Evolutionary conservation across 1,140 invertebrate genomes (phyloP).

Genomic region (Araneus ventricosus): DNA sequence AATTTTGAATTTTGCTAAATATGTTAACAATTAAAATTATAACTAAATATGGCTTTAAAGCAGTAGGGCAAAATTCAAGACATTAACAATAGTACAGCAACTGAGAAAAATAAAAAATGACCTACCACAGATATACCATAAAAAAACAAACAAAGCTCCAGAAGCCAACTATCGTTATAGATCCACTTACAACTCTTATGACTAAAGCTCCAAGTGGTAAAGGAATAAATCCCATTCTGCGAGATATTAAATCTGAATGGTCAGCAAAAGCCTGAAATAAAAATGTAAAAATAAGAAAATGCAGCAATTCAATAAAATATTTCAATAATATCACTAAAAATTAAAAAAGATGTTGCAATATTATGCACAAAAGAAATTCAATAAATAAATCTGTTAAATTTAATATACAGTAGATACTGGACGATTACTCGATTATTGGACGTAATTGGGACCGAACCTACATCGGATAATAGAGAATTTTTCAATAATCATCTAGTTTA

Average conservation of each 20-base stretch:
- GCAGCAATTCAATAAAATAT: neutral
- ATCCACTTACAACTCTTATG: constrained; percentile 88
- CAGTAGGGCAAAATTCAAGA: too few species aligned
- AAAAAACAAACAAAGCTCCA: constrained; percentile 85
- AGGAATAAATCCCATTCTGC: constrained; percentile 98
- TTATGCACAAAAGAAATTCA: neutral
- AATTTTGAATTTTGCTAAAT: too few species aligned
- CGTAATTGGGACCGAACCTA: too few species aligned
- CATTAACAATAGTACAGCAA: too few species aligned
- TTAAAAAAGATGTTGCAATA: neutral
- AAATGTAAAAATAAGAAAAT: neutral
- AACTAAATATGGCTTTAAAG: too few species aligned
- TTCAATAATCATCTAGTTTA: too few species aligned
- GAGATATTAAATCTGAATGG: constrained; percentile 96
- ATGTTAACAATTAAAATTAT: too few species aligned
- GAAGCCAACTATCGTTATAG: constrained; percentile 84
- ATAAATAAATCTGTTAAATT: too few species aligned
- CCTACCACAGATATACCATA: constrained; percentile 87
- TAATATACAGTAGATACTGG: too few species aligned
- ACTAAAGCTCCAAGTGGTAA: constrained; percentile 95
- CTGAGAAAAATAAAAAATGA: too few species aligned
- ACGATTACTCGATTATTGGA: too few species aligned
- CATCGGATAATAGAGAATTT: too few species aligned
- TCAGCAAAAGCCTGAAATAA: constrained; percentile 93
- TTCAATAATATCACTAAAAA: neutral